phyloP scores from a whole-genome alignment of 1,140 invertebrate genomes.

The Conus betulinus region DNA sequence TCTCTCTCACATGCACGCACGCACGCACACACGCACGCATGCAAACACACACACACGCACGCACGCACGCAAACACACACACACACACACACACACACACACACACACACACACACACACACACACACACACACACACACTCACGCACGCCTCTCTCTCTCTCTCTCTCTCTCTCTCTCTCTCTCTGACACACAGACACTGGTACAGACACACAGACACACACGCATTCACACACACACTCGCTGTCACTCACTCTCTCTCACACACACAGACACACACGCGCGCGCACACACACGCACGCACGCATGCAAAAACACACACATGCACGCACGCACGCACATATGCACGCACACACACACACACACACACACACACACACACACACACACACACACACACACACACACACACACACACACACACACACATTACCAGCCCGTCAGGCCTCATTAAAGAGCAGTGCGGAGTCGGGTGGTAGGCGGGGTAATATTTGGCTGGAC shows the following conservation, averaged over 20 bases:
- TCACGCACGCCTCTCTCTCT: neutral
- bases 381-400: no score
- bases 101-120: conserved; percentile 9
- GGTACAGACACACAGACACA: neutral
- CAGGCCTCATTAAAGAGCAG: no score
- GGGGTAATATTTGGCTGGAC: no score
- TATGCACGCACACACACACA: neutral
- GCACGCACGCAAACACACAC: no score
- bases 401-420: no score
- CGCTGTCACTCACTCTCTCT: neutral
- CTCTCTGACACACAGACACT: no score
- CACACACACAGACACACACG: neutral
- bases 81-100: conserved; percentile 4
- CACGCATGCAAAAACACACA: neutral
- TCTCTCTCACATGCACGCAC: no score
- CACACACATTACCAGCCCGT: no score
- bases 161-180: no score
- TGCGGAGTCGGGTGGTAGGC: no score
- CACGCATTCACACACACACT: neutral
- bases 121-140: neutral
- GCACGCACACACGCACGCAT: neutral
- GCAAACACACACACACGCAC: neutral
- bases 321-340: neutral
- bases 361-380: neutral
- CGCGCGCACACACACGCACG: neutral